Conservation (phyloP, 2,888 invertebrate genomes). For the Spatulosminthurus flaviceps region DNA sequence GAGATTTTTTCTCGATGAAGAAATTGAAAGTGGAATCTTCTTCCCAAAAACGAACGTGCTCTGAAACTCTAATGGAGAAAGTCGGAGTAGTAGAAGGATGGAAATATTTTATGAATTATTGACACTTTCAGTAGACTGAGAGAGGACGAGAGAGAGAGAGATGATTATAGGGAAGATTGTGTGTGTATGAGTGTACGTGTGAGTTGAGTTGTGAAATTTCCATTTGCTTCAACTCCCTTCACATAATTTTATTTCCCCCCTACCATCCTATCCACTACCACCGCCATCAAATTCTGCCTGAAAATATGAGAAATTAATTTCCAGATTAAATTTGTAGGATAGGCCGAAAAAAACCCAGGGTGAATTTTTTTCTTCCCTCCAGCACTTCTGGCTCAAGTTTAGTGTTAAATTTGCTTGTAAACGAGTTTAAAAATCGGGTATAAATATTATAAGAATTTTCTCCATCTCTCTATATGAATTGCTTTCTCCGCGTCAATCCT, state of each 20-base stretch:
- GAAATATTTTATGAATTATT: slow-evolving; percentile 14
- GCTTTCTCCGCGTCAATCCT: too few relatives aligned
- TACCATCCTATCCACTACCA: too few relatives aligned
- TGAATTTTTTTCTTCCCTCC: too few relatives aligned
- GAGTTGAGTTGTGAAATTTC: background rate
- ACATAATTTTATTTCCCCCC: background rate
- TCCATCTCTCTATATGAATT: background rate
- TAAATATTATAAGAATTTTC: slow-evolving; percentile 1
- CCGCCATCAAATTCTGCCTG: background rate
- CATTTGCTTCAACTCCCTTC: background rate
- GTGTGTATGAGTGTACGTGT: background rate
- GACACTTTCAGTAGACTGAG: slow-evolving; percentile 7
- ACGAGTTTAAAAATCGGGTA: too few relatives aligned
- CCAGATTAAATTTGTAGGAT: slow-evolving; percentile 1
- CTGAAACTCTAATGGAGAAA: background rate
- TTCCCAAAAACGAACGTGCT: too few relatives aligned
- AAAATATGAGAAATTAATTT: slow-evolving; percentile 1
- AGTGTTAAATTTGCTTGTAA: too few relatives aligned
- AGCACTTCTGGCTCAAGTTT: too few relatives aligned
- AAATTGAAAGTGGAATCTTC: background rate
- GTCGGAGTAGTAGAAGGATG: background rate
- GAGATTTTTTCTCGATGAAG: too few relatives aligned
- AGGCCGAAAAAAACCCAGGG: too few relatives aligned
- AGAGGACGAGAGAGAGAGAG: background rate
- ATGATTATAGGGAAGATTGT: background rate